phyloP scores from a whole-genome alignment of 2,797 vertebrate genomes.

The Takifugu ocellatus region DNA sequence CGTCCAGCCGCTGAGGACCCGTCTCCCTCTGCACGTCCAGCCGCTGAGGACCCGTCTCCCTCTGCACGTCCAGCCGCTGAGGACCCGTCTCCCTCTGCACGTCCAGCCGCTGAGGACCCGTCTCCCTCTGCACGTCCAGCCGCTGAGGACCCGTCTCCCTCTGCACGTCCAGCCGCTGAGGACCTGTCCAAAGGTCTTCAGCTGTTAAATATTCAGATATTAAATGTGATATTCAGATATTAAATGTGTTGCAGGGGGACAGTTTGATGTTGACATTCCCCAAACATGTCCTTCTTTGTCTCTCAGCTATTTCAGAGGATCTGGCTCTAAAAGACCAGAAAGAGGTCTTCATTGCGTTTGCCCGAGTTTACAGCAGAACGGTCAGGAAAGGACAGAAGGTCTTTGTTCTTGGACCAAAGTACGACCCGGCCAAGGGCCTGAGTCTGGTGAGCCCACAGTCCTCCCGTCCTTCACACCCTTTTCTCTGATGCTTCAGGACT shows the following conservation, averaged over 20 bases:
- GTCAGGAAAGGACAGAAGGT: constrained; percentile 82
- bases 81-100: constrained; percentile 1
- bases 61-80: not conserved
- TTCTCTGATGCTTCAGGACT: too few relatives aligned
- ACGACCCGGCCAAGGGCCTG: constrained; percentile 83
- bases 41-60: constrained; percentile 26
- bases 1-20: too few relatives aligned
- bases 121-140: too few relatives aligned
- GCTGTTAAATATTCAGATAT: too few relatives aligned
- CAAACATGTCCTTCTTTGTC: not conserved
- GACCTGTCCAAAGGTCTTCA: constrained; percentile 3
- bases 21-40: not conserved
- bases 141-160: too few relatives aligned
- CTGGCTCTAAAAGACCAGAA: constrained; percentile 59
- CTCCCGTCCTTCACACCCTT: not conserved
- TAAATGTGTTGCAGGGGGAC: too few relatives aligned
- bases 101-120: too few relatives aligned
- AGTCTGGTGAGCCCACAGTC: constrained; percentile 73
- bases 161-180: too few relatives aligned
- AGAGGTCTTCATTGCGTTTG: constrained; percentile 89
- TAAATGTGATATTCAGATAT: too few relatives aligned
- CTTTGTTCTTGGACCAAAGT: constrained; percentile 94
- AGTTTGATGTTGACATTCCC: too few relatives aligned
- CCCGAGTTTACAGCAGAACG: constrained; percentile 89
- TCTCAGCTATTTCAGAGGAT: constrained; percentile 46